phyloP scores from a whole-genome alignment of 1,140 invertebrate species.

The Linepithema humile region DNA sequence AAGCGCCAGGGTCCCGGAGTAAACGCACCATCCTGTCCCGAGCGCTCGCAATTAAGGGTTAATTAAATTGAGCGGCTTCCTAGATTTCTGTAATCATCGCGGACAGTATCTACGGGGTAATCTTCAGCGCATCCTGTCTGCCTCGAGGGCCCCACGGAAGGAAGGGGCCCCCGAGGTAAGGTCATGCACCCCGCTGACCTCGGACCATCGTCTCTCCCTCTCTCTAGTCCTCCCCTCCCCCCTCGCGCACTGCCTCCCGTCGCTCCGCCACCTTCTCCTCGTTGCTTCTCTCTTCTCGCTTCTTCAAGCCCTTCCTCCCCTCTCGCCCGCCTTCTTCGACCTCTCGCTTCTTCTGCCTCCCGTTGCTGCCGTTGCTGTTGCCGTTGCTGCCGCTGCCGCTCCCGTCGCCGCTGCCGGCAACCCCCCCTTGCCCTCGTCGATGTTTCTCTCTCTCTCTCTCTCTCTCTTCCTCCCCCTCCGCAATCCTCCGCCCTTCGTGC shows the following conservation, averaged over 20 bases:
- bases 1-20: constrained; percentile 37
- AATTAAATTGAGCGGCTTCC: constrained; percentile 82
- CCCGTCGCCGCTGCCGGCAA: constrained; percentile 9
- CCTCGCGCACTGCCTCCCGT: constrained; percentile 40
- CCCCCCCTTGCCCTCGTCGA: constrained; percentile 18
- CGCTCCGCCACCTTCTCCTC: constrained; percentile 48
- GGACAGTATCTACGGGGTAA: constrained; percentile 82
- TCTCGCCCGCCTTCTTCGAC: constrained; percentile 31
- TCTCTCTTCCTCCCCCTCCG: not conserved
- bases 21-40: constrained; percentile 57
- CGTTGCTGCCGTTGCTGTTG: constrained; percentile 29
- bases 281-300: constrained; percentile 60
- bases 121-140: constrained; percentile 83
- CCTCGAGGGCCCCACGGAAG: constrained; percentile 82
- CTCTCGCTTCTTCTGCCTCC: constrained; percentile 40
- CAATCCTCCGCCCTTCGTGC: constrained; percentile 14
- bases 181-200: constrained; percentile 84
- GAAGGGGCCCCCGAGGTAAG: constrained; percentile 83
- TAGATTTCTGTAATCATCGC: constrained; percentile 83
- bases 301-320: constrained; percentile 45
- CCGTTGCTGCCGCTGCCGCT: constrained; percentile 27
- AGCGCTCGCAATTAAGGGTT: constrained; percentile 77
- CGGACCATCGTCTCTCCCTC: constrained; percentile 80
- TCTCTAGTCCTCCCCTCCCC: constrained; percentile 35
- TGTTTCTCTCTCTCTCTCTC: too few species aligned